Conservation (phyloP, 2,113 vertebrate species). For the Neoarius graeffei region DNA sequence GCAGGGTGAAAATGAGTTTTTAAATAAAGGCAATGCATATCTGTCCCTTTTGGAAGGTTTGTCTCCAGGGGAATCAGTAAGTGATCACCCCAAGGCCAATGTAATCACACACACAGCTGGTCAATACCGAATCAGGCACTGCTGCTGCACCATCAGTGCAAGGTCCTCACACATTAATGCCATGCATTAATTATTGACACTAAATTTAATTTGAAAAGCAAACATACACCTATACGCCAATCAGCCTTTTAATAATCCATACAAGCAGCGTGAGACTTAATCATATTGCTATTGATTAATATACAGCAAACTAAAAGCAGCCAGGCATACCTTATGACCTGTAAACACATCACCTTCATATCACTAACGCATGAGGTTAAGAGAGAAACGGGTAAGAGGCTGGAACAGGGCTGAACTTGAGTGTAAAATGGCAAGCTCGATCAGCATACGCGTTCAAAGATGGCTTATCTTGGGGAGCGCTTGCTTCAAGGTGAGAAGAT, state of each 20-base stretch:
- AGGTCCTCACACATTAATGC: slow-evolving; percentile 96
- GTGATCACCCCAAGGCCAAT: slow-evolving; percentile 52
- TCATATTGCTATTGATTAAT: slow-evolving; percentile 96
- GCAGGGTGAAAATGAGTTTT: slow-evolving; percentile 22
- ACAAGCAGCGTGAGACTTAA: slow-evolving; percentile 86
- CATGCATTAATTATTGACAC: slow-evolving; percentile 99
- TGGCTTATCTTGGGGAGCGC: background rate
- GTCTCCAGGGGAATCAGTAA: slow-evolving; percentile 51
- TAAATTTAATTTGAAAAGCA: slow-evolving; percentile 97
- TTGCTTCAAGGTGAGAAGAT: slow-evolving; percentile 20
- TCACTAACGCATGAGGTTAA: slow-evolving; percentile 67
- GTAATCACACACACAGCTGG: slow-evolving; percentile 62
- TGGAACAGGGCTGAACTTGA: background rate
- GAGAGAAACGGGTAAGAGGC: background rate
- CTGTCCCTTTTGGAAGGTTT: slow-evolving; percentile 20
- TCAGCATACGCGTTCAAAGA: background rate
- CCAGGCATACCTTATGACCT: slow-evolving; percentile 84
- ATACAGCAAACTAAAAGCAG: slow-evolving; percentile 81
- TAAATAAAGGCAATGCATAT: slow-evolving; percentile 11
- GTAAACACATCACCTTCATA: slow-evolving; percentile 58
- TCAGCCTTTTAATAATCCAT: slow-evolving; percentile 97
- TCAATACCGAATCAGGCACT: slow-evolving; percentile 80
- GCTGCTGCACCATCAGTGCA: slow-evolving; percentile 69
- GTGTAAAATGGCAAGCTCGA: background rate
- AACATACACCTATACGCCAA: slow-evolving; percentile 81